Evolutionary conservation across 2,888 invertebrate species (phyloP).

Genomic region (Meloe dianella): DNA sequence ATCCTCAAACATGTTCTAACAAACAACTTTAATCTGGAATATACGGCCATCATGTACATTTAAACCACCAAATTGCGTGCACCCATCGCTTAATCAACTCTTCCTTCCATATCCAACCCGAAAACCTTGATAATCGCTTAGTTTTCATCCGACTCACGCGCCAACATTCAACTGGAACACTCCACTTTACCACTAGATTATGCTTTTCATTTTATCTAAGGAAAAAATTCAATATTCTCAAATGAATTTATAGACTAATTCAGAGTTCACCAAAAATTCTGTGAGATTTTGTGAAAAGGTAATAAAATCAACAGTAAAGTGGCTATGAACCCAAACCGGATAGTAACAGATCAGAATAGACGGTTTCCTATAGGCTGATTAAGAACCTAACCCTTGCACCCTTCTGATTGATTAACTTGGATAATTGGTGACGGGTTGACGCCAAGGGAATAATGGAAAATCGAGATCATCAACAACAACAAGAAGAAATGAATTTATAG

Average conservation of each 20-base stretch:
- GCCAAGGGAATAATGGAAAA: slow-evolving; percentile 1
- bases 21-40: slow-evolving; percentile 9
- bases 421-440: slow-evolving; percentile 32
- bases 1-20: background rate
- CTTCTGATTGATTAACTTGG: slow-evolving; percentile 36
- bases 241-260: slow-evolving; percentile 43
- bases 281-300: background rate
- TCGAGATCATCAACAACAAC: background rate
- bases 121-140: slow-evolving; percentile 7
- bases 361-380: slow-evolving; percentile 37
- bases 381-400: slow-evolving; percentile 31
- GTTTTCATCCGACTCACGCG: slow-evolving; percentile 10
- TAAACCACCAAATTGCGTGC: slow-evolving; percentile 11
- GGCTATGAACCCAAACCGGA: slow-evolving; percentile 42
- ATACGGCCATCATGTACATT: slow-evolving; percentile 9
- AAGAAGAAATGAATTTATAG: background rate
- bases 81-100: slow-evolving; percentile 11
- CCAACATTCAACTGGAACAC: slow-evolving; percentile 3
- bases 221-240: background rate
- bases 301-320: slow-evolving; percentile 30
- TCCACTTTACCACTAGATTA: slow-evolving; percentile 3
- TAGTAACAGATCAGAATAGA: slow-evolving; percentile 33
- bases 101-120: background rate
- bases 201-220: slow-evolving; percentile 2
- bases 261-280: slow-evolving; percentile 48